A percentile compares a stretch with the other conserved stretches of the same genome.
Evolutionary conservation across 2,113 vertebrate species (phyloP).

Genomic region (Indri indri): DNA sequence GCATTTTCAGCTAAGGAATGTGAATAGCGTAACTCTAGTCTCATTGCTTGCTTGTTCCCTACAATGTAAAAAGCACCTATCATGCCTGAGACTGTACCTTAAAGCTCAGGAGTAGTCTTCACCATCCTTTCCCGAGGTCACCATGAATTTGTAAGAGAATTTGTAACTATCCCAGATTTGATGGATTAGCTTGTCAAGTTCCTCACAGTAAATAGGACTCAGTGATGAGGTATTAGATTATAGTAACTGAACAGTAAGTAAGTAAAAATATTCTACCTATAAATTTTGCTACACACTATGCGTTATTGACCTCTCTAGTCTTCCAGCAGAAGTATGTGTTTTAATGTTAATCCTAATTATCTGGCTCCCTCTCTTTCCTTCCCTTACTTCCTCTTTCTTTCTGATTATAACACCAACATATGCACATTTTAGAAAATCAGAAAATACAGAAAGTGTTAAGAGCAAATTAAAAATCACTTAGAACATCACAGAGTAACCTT

Average conservation of each 20-base stretch:
- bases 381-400: background rate
- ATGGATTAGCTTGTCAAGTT: background rate
- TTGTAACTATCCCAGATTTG: background rate
- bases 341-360: background rate
- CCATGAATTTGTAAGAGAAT: background rate
- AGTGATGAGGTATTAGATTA: background rate
- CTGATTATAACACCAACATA: background rate
- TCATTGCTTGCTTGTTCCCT: background rate
- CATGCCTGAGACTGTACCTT: background rate
- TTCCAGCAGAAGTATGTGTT: background rate
- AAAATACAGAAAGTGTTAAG: background rate
- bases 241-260: background rate
- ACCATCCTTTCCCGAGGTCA: background rate
- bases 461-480: constrained; percentile 1
- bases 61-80: background rate
- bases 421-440: background rate
- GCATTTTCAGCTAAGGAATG: background rate
- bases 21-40: background rate
- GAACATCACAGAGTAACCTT: background rate
- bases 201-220: background rate
- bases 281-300: background rate
- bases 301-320: background rate
- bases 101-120: background rate
- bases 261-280: background rate
- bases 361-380: background rate